phyloP scores from a whole-genome alignment of 2,888 invertebrate genomes.

The Clanis bilineata region DNA sequence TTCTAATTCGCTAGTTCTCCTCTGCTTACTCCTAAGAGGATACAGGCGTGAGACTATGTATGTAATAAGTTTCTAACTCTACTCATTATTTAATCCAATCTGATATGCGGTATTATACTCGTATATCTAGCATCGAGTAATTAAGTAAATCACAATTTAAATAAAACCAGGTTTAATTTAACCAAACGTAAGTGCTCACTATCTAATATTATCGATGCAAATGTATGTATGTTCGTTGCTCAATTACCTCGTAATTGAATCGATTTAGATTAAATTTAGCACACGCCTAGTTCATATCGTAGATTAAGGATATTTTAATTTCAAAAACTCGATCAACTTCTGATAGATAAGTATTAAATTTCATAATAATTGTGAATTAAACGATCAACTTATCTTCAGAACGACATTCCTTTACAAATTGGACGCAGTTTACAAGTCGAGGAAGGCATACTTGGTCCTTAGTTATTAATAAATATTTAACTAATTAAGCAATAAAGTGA shows the following conservation, averaged over 20 bases:
- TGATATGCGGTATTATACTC: neutral
- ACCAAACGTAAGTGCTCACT: conserved; percentile 4
- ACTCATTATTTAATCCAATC: too few species aligned
- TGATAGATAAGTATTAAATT: conserved; percentile 8
- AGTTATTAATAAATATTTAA: neutral
- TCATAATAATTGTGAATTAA: neutral
- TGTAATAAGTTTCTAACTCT: too few species aligned
- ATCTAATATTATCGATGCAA: conserved; percentile 12
- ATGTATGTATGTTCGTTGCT: conserved; percentile 12
- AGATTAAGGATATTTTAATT: conserved; percentile 7
- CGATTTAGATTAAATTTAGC: conserved; percentile 13
- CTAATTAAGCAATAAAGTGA: neutral
- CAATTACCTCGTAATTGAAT: conserved; percentile 12
- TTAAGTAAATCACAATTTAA: conserved; percentile 6
- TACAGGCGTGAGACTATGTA: too few species aligned
- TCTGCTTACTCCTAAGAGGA: too few species aligned
- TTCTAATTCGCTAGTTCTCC: too few species aligned
- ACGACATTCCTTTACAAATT: neutral
- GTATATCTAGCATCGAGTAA: neutral
- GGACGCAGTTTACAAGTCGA: neutral
- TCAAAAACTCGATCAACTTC: neutral
- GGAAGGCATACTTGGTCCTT: neutral
- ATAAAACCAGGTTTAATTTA: neutral
- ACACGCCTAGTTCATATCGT: conserved; percentile 7
- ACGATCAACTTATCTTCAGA: conserved; percentile 7